Conservation (phyloP, 30 jellyfish, hydroid and myxozoan genomes). For the Mastigias papua region DNA sequence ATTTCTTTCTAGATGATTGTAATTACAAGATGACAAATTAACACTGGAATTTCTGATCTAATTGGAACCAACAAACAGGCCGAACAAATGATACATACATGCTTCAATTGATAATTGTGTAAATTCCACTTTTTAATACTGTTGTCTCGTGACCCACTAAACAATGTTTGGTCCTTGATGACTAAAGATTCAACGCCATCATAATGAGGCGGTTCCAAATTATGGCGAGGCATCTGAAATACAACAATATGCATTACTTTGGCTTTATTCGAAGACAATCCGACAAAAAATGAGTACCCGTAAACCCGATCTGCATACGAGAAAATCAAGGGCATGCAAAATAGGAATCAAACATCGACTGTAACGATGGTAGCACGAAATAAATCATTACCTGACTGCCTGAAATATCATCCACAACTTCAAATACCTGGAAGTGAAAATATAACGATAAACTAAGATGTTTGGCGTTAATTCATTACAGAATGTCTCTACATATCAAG, state of each 20-base stretch:
- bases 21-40: too few relatives aligned
- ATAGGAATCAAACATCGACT: not conserved
- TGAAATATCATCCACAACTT: slow-evolving; percentile 86
- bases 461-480: not conserved
- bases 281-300: too few relatives aligned
- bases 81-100: slow-evolving; percentile 75
- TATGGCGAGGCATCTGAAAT: slow-evolving; percentile 91
- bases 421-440: slow-evolving; percentile 84
- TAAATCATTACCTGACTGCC: slow-evolving; percentile 80
- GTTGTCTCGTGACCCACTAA: slow-evolving; percentile 95
- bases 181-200: slow-evolving; percentile 96
- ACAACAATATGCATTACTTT: not conserved
- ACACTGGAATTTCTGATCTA: too few relatives aligned
- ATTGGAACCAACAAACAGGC: too few relatives aligned
- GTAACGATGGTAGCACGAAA: too few relatives aligned
- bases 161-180: slow-evolving; percentile 66
- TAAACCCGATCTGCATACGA: too few relatives aligned
- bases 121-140: slow-evolving; percentile 91
- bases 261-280: too few relatives aligned
- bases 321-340: not conserved
- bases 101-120: slow-evolving; percentile 71
- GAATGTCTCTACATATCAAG: not conserved
- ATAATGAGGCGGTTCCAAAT: slow-evolving; percentile 96
- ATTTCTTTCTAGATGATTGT: too few relatives aligned
- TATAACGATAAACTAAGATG: too few relatives aligned